Conservation (phyloP, 2,888 invertebrate genomes). For the Thecocarcelia acutangulata region DNA sequence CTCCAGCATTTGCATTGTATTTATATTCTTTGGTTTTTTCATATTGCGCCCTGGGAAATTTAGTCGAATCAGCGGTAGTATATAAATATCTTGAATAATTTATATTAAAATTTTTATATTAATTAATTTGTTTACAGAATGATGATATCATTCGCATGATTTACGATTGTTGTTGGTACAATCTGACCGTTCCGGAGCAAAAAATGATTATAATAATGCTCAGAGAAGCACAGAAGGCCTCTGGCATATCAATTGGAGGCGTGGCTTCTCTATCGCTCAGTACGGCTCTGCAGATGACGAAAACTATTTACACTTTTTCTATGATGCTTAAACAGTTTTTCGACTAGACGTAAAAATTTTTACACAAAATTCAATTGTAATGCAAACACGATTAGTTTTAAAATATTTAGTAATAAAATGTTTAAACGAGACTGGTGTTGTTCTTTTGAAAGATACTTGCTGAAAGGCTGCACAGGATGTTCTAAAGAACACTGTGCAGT, state of each 20-base stretch:
- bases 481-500: no score
- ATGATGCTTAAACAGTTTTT: conserved; percentile 67
- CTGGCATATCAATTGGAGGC: conserved; percentile 69
- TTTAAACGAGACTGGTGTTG: no score
- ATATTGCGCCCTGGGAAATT: conserved; percentile 41
- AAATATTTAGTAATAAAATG: no score
- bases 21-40: conserved; percentile 26
- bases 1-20: conserved; percentile 26
- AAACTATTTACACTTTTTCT: conserved; percentile 69
- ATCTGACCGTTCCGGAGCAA: conserved; percentile 69
- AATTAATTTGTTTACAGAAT: conserved; percentile 23
- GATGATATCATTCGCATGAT: conserved; percentile 60
- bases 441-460: no score
- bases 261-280: conserved; percentile 71
- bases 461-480: no score
- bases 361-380: no score
- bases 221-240: conserved; percentile 69
- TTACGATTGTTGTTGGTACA: conserved; percentile 73
- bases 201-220: conserved; percentile 73
- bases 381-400: no score
- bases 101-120: background rate
- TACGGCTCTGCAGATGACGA: conserved; percentile 73
- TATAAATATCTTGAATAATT: background rate
- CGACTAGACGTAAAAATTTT: no score
- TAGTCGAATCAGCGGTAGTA: conserved; percentile 51